Evolutionary conservation across 1,140 invertebrate genomes (phyloP).

Genomic region (Caligus rogercresseyi): DNA sequence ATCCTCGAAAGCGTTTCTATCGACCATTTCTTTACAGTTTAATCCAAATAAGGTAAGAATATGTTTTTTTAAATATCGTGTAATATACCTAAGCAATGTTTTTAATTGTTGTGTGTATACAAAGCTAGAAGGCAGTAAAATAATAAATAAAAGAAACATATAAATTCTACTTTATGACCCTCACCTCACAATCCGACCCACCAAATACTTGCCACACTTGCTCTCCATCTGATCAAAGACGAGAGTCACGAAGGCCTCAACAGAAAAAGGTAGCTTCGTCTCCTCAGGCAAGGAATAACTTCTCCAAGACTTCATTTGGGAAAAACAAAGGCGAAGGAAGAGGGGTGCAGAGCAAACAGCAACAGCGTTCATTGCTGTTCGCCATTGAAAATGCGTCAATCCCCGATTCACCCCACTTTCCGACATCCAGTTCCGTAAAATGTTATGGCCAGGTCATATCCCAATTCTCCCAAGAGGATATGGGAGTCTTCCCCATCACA

Average conservation of each 20-base stretch:
- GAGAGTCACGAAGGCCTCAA: neutral
- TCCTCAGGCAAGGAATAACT: conserved; percentile 1
- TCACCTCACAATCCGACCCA: neutral
- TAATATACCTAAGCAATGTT: no score
- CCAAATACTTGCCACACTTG: neutral
- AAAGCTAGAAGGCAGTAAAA: no score
- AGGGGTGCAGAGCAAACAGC: conserved; percentile 1
- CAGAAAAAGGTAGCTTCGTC: neutral
- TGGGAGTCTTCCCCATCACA: neutral
- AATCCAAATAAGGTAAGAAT: no score
- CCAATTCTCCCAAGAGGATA: neutral
- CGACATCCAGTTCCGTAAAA: neutral
- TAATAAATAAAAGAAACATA: no score
- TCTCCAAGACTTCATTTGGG: conserved; percentile 5
- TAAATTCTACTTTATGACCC: neutral
- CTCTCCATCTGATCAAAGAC: neutral
- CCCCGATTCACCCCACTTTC: neutral
- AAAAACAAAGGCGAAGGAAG: conserved; percentile 9
- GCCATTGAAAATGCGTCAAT: conserved; percentile 9
- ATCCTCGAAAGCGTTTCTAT: no score
- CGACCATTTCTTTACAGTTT: no score
- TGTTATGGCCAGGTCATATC: neutral
- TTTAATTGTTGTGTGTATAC: no score
- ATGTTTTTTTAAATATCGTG: no score
- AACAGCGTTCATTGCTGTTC: conserved; percentile 11